Base-by-base conservation (phyloP, 2,888 invertebrate genomes). In the Pterostichus niger region DNA sequence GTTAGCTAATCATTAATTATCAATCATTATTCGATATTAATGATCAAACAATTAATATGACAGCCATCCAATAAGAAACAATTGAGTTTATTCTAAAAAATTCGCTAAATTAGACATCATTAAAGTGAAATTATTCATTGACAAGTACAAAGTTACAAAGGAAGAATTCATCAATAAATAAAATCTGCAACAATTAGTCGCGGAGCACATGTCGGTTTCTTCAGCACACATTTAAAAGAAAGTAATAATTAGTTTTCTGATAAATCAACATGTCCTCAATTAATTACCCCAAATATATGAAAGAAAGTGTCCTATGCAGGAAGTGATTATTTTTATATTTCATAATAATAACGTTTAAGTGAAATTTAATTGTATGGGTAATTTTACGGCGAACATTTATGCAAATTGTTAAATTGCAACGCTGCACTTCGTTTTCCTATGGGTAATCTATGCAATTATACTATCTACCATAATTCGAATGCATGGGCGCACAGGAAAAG, bases 291-390 rank as follows among this genome's bases (percentile, higher is more conserved):
- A 71, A 71, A 71, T 71, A 11, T 56, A 35, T 10, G 44, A 17
- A 80, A 80, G 81, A 81, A 81, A 81, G 81, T 81, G 73, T 81
- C 73, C 52, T 54, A 17, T n/a, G 24, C 13, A 59, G 81, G 81
- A 81, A 71, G 81, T 73, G 40, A 56, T 73, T 73, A 81, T 56
- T 81, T 81, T 73, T 81, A 56, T 71, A 81, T 52, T 80, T 73
- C 73, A 59, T 71, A 81, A 81, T 81, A 81, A 73, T 81, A 73
- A 33, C 56, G 56, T 68, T 73, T 56, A 81, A 81, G 81, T 81
- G 81, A 81, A 81, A 81, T 56, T 81, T 81, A 73, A 81, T 81
- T 81, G 71, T 81, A 13, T 11, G 33, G 1, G 35, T 77, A 40
- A 54, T 56, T 61, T 80, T 35, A 56, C 81, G 40, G 35, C 71